phyloP scores from a whole-genome alignment of 2,797 vertebrate genomes.

The Clarias fuscus region DNA sequence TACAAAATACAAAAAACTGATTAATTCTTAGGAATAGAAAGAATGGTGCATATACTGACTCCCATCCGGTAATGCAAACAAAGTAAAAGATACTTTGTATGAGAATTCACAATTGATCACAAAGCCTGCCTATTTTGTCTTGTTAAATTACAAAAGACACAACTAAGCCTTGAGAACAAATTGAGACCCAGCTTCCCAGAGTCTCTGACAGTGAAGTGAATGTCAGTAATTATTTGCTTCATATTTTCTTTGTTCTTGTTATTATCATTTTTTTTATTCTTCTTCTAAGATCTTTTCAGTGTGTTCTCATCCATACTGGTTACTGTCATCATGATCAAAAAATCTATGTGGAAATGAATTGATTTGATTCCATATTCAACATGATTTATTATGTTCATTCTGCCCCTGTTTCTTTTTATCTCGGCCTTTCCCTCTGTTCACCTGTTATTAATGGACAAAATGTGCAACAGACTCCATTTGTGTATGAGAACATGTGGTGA shows the following conservation, averaged over 20 bases:
- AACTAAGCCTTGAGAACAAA: not conserved
- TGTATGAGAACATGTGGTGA: conserved; percentile 39
- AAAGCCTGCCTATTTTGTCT: not conserved
- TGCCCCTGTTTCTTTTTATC: not conserved
- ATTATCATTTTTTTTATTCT: not conserved
- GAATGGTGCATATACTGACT: not conserved
- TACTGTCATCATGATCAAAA: not conserved
- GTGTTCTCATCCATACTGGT: not conserved
- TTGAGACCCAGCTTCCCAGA: not conserved
- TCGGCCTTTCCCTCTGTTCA: conserved; percentile 8
- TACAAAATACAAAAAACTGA: not conserved
- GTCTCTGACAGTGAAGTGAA: not conserved
- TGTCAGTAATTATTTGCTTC: not conserved
- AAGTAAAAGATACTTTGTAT: not conserved
- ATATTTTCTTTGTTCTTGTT: not conserved
- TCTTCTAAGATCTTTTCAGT: not conserved
- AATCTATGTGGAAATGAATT: not conserved
- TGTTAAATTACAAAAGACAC: not conserved
- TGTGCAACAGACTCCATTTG: conserved; percentile 39
- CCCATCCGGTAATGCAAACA: not conserved
- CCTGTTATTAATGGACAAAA: conserved; percentile 38
- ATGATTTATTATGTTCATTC: conserved; percentile 18
- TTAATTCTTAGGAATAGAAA: not conserved
- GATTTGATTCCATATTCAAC: conserved; percentile 2
- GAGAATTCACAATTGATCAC: not conserved